These are phyloP conservation scores for Acronicta psi DNA, from an alignment of 2,888 invertebrate genomes.

Conservation along the genomic window DNA sequence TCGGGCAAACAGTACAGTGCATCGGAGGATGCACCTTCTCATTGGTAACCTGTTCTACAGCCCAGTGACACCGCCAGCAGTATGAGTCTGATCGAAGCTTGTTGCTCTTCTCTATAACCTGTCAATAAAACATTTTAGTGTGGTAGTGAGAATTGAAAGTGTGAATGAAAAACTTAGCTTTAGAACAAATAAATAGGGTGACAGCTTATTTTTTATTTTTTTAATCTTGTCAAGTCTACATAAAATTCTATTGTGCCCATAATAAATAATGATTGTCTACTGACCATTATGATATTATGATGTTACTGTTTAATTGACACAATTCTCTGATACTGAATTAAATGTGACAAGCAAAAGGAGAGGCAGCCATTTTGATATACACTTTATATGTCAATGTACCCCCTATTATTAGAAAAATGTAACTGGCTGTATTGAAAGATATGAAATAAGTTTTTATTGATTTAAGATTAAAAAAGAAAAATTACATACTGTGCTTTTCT, in stretches of 20 bases:
- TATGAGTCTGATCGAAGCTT: conserved; percentile 91
- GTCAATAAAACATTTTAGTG: conserved; percentile 28
- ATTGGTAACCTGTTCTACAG: conserved; percentile 84
- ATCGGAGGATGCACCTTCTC: conserved; percentile 79
- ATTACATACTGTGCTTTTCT: not conserved
- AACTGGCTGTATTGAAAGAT: conserved; percentile 19
- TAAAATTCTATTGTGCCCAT: no score
- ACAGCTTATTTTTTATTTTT: not conserved
- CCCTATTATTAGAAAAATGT: conserved; percentile 20
- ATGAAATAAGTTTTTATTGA: conserved; percentile 32
- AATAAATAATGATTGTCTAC: conserved; percentile 8
- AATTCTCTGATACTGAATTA: conserved; percentile 14
- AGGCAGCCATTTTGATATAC: conserved; percentile 62
- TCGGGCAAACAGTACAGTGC: conserved; percentile 94
- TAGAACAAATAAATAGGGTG: not conserved
- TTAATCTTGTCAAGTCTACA: not conserved
- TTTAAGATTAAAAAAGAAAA: conserved; percentile 3
- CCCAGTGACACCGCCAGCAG: conserved; percentile 97
- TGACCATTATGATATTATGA: conserved; percentile 30
- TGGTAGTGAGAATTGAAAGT: not conserved
- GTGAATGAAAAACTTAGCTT: not conserved
- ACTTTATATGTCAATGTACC: conserved; percentile 38
- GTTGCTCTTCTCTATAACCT: conserved; percentile 62
- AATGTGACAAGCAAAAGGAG: conserved; percentile 33
- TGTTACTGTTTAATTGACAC: conserved; percentile 14